Evolutionary conservation across 2,797 vertebrate genomes (phyloP).

Genomic region (Pseudomugil tenellus): DNA sequence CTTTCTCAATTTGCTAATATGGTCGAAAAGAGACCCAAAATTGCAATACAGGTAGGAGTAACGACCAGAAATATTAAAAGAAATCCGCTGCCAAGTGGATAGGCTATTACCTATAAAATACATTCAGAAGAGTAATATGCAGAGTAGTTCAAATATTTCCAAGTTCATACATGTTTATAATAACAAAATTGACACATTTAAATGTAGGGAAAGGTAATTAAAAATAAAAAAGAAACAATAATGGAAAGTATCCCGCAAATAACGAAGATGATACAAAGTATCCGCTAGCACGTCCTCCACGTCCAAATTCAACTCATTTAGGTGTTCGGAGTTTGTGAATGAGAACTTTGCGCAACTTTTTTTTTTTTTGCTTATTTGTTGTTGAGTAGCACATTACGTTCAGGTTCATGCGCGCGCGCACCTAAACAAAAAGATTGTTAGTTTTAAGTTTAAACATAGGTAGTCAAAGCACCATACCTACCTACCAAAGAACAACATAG

Average conservation of each 20-base stretch:
- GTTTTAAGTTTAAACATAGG: neutral
- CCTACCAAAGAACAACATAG: neutral
- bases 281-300: neutral
- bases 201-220: too few relatives aligned
- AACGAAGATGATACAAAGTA: neutral
- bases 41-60: neutral
- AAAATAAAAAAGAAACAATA: neutral
- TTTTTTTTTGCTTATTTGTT: neutral
- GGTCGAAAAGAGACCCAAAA: neutral
- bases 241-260: too few relatives aligned
- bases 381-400: neutral
- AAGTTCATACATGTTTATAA: too few relatives aligned
- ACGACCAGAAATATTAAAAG: neutral
- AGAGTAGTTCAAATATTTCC: too few relatives aligned
- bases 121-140: too few relatives aligned
- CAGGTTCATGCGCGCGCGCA: neutral
- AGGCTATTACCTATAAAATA: too few relatives aligned
- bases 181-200: too few relatives aligned
- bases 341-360: neutral
- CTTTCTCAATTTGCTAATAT: too few relatives aligned
- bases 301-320: too few relatives aligned
- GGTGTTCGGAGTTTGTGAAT: neutral
- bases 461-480: neutral
- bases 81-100: neutral
- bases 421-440: neutral